phyloP scores from a whole-genome alignment of 2,797 vertebrate species.

The Falco rusticolus region DNA sequence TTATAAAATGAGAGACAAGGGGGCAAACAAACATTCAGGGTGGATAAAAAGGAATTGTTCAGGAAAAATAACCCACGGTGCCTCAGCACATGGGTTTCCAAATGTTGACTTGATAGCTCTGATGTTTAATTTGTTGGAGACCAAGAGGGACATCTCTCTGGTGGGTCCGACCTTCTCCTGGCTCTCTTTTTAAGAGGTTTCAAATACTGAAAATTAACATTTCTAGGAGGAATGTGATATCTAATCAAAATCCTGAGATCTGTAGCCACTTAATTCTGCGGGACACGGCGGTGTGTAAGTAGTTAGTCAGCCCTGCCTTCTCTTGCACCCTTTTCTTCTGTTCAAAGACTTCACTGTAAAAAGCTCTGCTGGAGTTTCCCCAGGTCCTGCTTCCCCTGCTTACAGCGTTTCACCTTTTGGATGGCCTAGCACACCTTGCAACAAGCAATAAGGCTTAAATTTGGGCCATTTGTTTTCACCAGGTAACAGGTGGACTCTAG shows the following conservation, averaged over 20 bases:
- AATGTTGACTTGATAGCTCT: neutral
- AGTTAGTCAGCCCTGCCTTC: neutral
- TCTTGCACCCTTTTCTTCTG: neutral
- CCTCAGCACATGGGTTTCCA: neutral
- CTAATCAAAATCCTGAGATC: neutral
- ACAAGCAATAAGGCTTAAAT: neutral
- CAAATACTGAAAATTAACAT: neutral
- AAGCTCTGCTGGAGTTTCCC: neutral
- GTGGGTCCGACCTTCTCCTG: neutral
- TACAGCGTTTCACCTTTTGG: neutral
- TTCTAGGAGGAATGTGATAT: neutral
- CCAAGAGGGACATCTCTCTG: neutral
- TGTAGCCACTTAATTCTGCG: neutral
- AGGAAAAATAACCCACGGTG: neutral
- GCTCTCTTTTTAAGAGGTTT: neutral
- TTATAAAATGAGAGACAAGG: conserved; percentile 9
- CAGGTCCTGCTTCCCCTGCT: neutral
- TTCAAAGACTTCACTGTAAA: neutral
- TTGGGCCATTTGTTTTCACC: neutral
- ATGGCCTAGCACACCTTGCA: neutral
- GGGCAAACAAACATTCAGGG: neutral
- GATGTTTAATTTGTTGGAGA: neutral
- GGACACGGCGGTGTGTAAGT: neutral
- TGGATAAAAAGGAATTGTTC: neutral
- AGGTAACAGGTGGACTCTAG: neutral